A percentile compares a stretch with the other conserved stretches of the same genome.
phyloP scores from a whole-genome alignment of 2,797 vertebrate genomes.

The Smutsia temminckii region DNA sequence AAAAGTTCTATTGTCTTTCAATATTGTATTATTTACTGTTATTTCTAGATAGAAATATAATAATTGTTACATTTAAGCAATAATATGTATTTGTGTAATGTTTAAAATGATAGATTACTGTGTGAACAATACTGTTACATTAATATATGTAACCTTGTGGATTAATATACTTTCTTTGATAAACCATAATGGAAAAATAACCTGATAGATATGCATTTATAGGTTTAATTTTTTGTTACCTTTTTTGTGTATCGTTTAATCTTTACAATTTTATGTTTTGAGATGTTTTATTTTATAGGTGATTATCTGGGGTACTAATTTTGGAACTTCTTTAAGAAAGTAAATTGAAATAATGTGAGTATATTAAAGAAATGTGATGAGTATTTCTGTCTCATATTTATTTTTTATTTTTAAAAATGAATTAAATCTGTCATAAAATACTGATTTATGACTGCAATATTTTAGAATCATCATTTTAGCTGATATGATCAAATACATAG shows the following conservation, averaged over 20 bases:
- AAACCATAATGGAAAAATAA: background rate
- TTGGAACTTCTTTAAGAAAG: background rate
- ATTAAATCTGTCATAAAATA: background rate
- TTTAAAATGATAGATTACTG: background rate
- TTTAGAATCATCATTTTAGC: background rate
- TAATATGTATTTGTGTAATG: background rate
- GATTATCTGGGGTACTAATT: background rate
- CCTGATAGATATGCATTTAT: background rate
- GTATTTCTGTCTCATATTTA: background rate
- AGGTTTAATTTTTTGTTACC: background rate
- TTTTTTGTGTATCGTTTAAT: background rate
- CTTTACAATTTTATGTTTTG: background rate
- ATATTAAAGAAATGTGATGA: background rate
- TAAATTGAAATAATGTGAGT: background rate
- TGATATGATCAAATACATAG: background rate
- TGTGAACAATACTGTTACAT: background rate
- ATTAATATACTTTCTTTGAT: background rate
- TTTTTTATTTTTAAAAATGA: no score
- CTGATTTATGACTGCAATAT: background rate
- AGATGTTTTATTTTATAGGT: background rate
- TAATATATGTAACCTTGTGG: background rate
- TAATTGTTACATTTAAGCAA: background rate
- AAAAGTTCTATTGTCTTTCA: background rate
- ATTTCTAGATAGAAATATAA: background rate
- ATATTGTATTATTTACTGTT: background rate